Conservation (phyloP, 1,140 invertebrate species). For the Calosoma granatense region DNA sequence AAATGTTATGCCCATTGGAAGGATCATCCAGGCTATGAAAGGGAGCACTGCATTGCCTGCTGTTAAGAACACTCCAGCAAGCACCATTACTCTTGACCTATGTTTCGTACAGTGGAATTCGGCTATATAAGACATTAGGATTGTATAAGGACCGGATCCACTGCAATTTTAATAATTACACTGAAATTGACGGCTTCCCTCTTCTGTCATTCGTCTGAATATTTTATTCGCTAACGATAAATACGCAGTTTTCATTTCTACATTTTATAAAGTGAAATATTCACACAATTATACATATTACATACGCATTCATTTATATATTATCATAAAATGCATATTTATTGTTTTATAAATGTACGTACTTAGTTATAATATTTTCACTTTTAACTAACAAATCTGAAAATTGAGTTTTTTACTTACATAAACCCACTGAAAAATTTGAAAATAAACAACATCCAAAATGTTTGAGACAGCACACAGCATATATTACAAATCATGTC, state of each 20-base stretch:
- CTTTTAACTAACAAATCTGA: too few species aligned
- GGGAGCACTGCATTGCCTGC: slow-evolving; percentile 42
- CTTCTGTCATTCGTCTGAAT: too few species aligned
- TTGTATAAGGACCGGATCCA: slow-evolving; percentile 55
- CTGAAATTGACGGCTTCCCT: too few species aligned
- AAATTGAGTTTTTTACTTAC: slow-evolving; percentile 45
- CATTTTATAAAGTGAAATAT: background rate
- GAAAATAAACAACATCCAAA: slow-evolving; percentile 52
- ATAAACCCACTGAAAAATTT: slow-evolving; percentile 62
- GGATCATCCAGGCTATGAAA: slow-evolving; percentile 42
- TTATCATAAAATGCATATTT: too few species aligned
- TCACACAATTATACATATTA: background rate
- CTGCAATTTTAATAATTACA: slow-evolving; percentile 34
- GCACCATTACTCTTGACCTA: slow-evolving; percentile 47
- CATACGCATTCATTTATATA: too few species aligned
- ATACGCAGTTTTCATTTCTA: too few species aligned
- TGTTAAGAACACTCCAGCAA: slow-evolving; percentile 46
- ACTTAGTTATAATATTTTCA: too few species aligned
- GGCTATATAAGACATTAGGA: slow-evolving; percentile 51
- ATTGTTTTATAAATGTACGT: too few species aligned
- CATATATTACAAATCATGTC: slow-evolving; percentile 54
- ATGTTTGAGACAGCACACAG: slow-evolving; percentile 58
- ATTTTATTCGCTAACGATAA: too few species aligned
- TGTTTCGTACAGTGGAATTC: slow-evolving; percentile 49
- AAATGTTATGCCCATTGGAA: slow-evolving; percentile 36